Conservation (phyloP, 2,888 invertebrate genomes). For the Pediacus dermestoides region DNA sequence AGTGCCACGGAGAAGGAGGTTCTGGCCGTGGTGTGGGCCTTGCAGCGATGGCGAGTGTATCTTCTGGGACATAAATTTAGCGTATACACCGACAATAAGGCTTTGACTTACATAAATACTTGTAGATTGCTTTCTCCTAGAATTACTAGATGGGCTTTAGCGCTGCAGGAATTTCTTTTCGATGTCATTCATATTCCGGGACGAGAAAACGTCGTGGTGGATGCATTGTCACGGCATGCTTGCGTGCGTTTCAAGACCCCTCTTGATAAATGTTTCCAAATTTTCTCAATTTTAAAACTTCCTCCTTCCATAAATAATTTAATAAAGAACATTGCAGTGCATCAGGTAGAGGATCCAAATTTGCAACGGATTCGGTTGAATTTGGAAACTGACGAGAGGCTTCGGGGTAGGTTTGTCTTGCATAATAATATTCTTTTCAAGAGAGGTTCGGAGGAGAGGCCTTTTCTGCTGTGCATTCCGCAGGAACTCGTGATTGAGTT, state of each 20-base stretch:
- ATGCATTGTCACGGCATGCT: constrained; percentile 26
- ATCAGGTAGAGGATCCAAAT: constrained; percentile 6
- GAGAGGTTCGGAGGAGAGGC: constrained; percentile 1
- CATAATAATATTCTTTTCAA: constrained; percentile 7
- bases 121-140: constrained; percentile 27
- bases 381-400: not conserved
- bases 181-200: constrained; percentile 27
- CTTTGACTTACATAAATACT: constrained; percentile 27
- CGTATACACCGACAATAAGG: constrained; percentile 31
- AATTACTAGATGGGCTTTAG: constrained; percentile 28
- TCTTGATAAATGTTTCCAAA: constrained; percentile 7
- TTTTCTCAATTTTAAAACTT: constrained; percentile 1
- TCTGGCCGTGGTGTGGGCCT: constrained; percentile 26
- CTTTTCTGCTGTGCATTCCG: constrained; percentile 7
- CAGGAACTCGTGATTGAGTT: not conserved
- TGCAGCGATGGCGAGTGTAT: constrained; percentile 29
- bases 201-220: constrained; percentile 28
- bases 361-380: constrained; percentile 4
- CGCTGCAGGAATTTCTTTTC: constrained; percentile 29
- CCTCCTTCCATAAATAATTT: constrained; percentile 6
- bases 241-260: constrained; percentile 11
- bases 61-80: constrained; percentile 22
- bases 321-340: not conserved
- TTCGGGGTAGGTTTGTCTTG: not conserved
- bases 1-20: constrained; percentile 24